These are phyloP conservation scores for Dasypus novemcinctus DNA, from an alignment of 2,113 vertebrate species.

Conservation along the genomic window DNA sequence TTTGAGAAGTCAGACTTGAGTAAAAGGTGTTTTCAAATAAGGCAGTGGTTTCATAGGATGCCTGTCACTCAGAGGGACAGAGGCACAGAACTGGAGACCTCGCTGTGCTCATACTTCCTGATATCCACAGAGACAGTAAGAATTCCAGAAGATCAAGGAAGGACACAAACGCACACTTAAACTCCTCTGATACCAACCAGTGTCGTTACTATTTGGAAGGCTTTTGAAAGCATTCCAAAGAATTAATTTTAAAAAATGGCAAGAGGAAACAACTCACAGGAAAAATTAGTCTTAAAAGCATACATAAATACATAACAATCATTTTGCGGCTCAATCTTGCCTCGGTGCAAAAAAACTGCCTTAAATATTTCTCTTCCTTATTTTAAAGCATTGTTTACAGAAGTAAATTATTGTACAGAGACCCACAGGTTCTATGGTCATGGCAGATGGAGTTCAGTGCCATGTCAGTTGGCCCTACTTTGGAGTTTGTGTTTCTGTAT, in stretches of 20 bases:
- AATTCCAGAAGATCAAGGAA: background rate
- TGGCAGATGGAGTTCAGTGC: no score
- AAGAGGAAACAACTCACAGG: background rate
- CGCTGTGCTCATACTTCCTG: background rate
- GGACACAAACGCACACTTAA: no score
- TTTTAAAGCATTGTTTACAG: background rate
- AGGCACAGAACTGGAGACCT: background rate
- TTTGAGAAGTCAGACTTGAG: background rate
- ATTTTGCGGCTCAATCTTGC: constrained; percentile 20
- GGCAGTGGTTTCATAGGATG: background rate
- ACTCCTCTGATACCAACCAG: background rate
- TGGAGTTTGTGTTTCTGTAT: no score
- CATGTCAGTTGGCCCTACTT: no score
- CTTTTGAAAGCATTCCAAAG: background rate
- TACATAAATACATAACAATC: background rate
- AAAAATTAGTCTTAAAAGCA: background rate
- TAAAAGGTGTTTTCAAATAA: background rate
- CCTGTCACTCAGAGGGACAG: background rate
- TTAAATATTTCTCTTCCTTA: constrained; percentile 32
- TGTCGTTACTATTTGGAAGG: background rate
- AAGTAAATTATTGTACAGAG: background rate
- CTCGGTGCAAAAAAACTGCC: background rate
- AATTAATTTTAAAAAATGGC: background rate
- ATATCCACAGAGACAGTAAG: background rate
- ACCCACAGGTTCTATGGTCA: no score